A percentile compares a stretch with the other conserved stretches of the same genome.
Evolutionary conservation across 2,888 invertebrate genomes (phyloP).

Genomic region (Andrena trimmerana): DNA sequence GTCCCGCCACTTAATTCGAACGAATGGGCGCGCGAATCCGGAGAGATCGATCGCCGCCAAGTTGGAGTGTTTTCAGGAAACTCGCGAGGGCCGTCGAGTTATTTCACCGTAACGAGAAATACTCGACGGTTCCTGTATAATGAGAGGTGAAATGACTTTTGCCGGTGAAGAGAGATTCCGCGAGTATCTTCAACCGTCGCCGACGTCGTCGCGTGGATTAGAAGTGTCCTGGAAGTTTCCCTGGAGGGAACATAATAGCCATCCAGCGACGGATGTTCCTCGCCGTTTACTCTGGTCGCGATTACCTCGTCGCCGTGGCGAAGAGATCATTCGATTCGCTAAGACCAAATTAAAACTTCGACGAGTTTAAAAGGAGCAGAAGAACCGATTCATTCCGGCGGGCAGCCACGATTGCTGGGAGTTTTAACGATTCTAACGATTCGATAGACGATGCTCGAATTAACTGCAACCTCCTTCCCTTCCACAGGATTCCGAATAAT

Average conservation of each 20-base stretch:
- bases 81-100: constrained; percentile 19
- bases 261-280: constrained; percentile 28
- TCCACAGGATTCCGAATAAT: too few relatives aligned
- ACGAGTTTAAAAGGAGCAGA: not conserved
- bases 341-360: not conserved
- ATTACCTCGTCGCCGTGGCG: not conserved
- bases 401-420: not conserved
- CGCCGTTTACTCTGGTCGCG: not conserved
- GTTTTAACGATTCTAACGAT: too few relatives aligned
- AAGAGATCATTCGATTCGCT: constrained; percentile 1
- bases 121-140: constrained; percentile 42
- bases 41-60: constrained; percentile 52
- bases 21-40: constrained; percentile 35
- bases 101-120: constrained; percentile 59
- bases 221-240: constrained; percentile 21
- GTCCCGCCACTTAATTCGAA: constrained; percentile 58
- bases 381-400: not conserved
- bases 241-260: constrained; percentile 26
- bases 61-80: constrained; percentile 48
- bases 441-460: too few relatives aligned
- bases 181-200: not conserved
- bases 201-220: constrained; percentile 25
- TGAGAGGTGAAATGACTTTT: constrained; percentile 43
- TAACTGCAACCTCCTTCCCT: too few relatives aligned
- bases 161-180: constrained; percentile 22